Evolutionary conservation across 2,113 vertebrate genomes (phyloP), one percentile per base, ranked within the genome.

Genomic region (Procavia capensis): DNA sequence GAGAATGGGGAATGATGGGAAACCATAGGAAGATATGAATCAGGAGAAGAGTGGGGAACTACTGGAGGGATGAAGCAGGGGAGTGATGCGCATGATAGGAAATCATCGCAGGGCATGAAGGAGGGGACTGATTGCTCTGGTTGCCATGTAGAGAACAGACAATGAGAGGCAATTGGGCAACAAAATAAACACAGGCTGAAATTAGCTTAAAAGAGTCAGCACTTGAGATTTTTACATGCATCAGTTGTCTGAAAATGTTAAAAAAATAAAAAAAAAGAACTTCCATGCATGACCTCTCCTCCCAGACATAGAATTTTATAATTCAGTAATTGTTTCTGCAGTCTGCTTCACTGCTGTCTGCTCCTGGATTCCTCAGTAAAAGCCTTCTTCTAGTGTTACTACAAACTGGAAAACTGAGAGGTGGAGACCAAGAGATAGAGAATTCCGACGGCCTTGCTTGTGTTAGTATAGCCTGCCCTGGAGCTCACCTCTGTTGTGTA

Each of bases 401-500:
- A 25, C 86, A 39, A 93, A 61, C 47, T 57, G 79, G 59, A 89
- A 94, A 89, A 85, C 74, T 24, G 85, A 94, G 86, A 95, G 90
- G 59, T 45, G 39, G 78, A 83, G 74, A 70, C 20, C 41, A 70
- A 88, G 85, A 80, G 63, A 47, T 43, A 34, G 85, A 66, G 54
- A 88, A 75, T 83, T 87, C 88, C 0, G 0, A n/a, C 13, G 31
- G 78, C 36, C 85, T 61, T 1, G 34, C 43, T 82, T 76, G 17
- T 80, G 41, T 66, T 92, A 72, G 61, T 54, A 63, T 25, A 84
- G 93, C 94, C 57, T 95, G 91, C 79, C 94, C 91, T 25, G 39
- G 70, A 50, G 63, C 93, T 93, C 94, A 95, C 78, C 94, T 97
- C 78, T 50, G n/a, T 41, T 54, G 4, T 50, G 47, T 90, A 72